Evolutionary conservation across 2,888 invertebrate species (phyloP).

Genomic region (Choreutis nemorana): DNA sequence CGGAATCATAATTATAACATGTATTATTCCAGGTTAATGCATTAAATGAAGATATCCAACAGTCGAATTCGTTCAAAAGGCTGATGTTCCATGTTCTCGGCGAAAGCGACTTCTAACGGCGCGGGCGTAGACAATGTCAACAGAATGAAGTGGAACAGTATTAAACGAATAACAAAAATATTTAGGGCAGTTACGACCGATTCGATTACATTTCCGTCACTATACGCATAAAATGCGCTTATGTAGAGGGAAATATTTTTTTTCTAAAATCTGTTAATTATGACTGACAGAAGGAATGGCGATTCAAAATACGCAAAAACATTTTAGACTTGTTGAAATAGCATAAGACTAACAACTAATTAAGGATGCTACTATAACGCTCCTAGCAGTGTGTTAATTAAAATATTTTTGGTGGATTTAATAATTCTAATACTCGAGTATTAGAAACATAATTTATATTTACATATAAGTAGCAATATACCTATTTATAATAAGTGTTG

Average conservation of each 20-base stretch:
- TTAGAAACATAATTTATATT: conserved; percentile 59
- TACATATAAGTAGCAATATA: conserved; percentile 49
- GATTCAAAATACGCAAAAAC: too few relatives aligned
- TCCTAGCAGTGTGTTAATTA: conserved; percentile 49
- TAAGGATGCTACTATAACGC: conserved; percentile 44
- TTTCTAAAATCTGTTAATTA: too few relatives aligned
- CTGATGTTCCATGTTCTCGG: conserved; percentile 91
- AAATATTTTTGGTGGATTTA: conserved; percentile 53
- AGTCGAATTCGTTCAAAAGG: conserved; percentile 91
- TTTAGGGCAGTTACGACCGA: too few relatives aligned
- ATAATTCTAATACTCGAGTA: conserved; percentile 65
- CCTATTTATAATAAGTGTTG: conserved; percentile 59
- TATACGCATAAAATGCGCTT: too few relatives aligned
- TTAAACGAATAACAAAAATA: too few relatives aligned
- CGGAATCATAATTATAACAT: too few relatives aligned
- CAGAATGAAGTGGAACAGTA: too few relatives aligned
- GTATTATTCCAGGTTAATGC: conserved; percentile 67
- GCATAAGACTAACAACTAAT: conserved; percentile 59
- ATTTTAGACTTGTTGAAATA: conserved; percentile 32
- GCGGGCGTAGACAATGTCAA: conserved; percentile 9
- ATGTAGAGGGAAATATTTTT: too few relatives aligned
- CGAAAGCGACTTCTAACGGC: conserved; percentile 69
- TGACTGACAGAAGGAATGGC: too few relatives aligned
- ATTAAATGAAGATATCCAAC: conserved; percentile 84
- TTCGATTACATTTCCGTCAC: too few relatives aligned